phyloP scores from a whole-genome alignment of 1,140 invertebrate genomes.

The Papilio dardanus region DNA sequence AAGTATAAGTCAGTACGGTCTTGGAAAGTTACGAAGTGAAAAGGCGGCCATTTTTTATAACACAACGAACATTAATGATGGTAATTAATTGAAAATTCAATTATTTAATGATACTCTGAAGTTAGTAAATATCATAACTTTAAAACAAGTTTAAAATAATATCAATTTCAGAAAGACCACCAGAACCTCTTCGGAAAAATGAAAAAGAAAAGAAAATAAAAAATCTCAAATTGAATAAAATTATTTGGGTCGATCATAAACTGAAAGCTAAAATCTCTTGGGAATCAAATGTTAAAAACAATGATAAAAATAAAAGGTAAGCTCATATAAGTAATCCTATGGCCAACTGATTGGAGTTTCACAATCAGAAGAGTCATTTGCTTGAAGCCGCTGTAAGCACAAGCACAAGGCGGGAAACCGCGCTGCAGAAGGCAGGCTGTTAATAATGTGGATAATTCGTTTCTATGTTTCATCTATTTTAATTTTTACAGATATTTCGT shows the following conservation, averaged over 20 bases:
- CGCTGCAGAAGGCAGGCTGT: no score
- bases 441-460: no score
- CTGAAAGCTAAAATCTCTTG: conserved; percentile 80
- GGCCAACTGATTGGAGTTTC: no score
- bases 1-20: conserved; percentile 85
- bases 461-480: conserved; percentile 26
- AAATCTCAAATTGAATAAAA: conserved; percentile 77
- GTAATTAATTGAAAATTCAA: conserved; percentile 42
- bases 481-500: conserved; percentile 72
- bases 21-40: conserved; percentile 85
- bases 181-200: conserved; percentile 57
- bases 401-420: no score
- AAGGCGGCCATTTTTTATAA: conserved; percentile 86
- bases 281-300: conserved; percentile 58
- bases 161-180: conserved; percentile 53
- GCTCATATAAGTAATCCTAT: no score
- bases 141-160: not conserved
- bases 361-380: no score
- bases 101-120: not conserved
- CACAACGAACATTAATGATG: conserved; percentile 82
- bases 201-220: conserved; percentile 69
- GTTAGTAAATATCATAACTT: not conserved
- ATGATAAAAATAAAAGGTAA: conserved; percentile 63
- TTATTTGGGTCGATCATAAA: conserved; percentile 80
- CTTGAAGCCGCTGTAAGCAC: no score